Conservation (phyloP, 1,140 invertebrate genomes). For the Bombus polaris region DNA sequence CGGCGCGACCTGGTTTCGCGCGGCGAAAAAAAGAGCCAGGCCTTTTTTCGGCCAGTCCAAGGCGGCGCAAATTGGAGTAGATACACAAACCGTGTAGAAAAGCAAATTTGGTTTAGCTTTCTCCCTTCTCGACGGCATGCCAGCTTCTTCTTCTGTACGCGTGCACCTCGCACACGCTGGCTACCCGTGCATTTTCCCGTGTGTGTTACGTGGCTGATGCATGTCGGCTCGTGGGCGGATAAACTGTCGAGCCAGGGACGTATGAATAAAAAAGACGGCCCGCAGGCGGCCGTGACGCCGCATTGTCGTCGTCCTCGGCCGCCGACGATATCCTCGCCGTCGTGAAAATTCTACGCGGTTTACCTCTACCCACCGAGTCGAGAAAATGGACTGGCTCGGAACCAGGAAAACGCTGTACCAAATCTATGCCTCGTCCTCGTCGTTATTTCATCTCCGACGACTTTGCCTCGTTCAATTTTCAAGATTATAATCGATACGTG, state of each 20-base stretch:
- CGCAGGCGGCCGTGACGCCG: slow-evolving; percentile 64
- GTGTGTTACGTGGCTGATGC: too few species aligned
- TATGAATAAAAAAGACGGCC: slow-evolving; percentile 75
- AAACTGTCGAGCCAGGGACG: slow-evolving; percentile 66
- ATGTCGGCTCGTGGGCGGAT: slow-evolving; percentile 29
- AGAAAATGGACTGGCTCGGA: slow-evolving; percentile 35
- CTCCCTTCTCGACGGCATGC: slow-evolving; percentile 44
- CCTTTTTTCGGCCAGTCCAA: slow-evolving; percentile 58
- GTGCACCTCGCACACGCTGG: too few species aligned
- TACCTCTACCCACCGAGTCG: background rate
- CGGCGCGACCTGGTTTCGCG: slow-evolving; percentile 44
- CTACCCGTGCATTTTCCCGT: too few species aligned
- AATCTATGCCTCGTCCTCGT: too few species aligned
- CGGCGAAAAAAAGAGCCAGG: slow-evolving; percentile 17
- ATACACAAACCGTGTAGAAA: slow-evolving; percentile 63
- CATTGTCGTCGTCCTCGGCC: slow-evolving; percentile 63
- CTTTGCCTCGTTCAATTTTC: background rate
- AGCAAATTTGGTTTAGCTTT: slow-evolving; percentile 68
- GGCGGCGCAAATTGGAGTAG: slow-evolving; percentile 67
- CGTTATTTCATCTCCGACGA: background rate
- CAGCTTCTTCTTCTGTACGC: background rate
- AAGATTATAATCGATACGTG: background rate
- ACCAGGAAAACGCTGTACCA: background rate
- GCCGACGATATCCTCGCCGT: slow-evolving; percentile 30
- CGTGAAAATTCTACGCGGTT: slow-evolving; percentile 44